Conservation (phyloP, 2,888 invertebrate species). For the Polyommatus icarus region DNA sequence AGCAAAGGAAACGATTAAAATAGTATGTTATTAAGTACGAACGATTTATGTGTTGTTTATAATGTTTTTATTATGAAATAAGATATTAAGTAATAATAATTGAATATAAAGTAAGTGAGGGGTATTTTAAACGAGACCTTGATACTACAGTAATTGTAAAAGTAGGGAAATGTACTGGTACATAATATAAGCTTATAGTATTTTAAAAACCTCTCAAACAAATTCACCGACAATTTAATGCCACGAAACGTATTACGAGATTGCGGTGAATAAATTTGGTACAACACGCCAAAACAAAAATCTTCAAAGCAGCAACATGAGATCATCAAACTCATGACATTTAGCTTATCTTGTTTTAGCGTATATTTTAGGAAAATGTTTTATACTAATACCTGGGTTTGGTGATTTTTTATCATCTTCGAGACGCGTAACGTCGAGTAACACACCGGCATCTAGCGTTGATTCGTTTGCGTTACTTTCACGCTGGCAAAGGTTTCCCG, state of each 20-base stretch:
- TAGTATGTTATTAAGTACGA: not conserved
- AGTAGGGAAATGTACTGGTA: not conserved
- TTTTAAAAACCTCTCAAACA: too few species aligned
- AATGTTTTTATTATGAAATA: not conserved
- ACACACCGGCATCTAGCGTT: constrained; percentile 67
- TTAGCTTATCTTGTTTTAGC: not conserved
- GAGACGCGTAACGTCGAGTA: constrained; percentile 68
- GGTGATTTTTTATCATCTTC: constrained; percentile 61
- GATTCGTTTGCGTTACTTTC: constrained; percentile 72
- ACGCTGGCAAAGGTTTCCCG: constrained; percentile 85
- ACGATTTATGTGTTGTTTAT: not conserved
- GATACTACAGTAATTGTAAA: not conserved
- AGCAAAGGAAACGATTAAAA: not conserved
- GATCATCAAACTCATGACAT: constrained; percentile 9
- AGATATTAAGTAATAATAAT: not conserved
- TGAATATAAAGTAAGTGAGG: not conserved
- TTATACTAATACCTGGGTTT: constrained; percentile 57
- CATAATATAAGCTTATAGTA: too few species aligned
- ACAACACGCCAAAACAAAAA: not conserved
- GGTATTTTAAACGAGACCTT: not conserved
- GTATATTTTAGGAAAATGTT: not conserved
- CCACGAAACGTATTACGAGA: not conserved
- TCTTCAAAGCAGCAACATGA: not conserved
- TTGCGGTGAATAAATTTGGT: not conserved
- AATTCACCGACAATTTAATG: too few species aligned